Base-by-base conservation (phyloP, 53 echinoderm and acorn worm genomes). In the Arbacia lixula region DNA sequence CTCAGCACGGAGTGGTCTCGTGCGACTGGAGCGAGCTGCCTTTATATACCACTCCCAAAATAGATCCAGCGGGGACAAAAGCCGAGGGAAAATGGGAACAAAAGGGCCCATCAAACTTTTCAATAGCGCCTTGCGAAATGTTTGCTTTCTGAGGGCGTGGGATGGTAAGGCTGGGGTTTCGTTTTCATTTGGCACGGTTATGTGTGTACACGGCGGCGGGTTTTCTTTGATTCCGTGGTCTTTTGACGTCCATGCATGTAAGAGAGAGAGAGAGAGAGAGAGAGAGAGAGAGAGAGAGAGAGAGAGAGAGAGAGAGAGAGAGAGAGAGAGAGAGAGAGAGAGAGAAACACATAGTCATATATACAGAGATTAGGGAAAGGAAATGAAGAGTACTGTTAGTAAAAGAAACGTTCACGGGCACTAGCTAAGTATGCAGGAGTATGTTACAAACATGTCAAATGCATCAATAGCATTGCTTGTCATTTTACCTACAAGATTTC, bases 31-130 rank as follows among this genome's bases (percentile, higher is more conserved):
- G 50, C 6, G 17, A 16, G 40, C 12, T 14, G 8, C 5, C 46
- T 71, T 71, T 71, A 71, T 71, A 71, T 71, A 71, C 71, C 46
- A 25, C 11, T 22, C 22, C 71, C 71, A 46, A 71, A 71, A 71
- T 49, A 71, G 28, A 40, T 12, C 71, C 17, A 25, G 3, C 2
- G 1, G 50, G 49, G 27, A 71, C 71, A 71, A 71, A 71, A 71
- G 71, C 40, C 5, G 24, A 29, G 71, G 29, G 49, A 71, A 40
- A 71, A 71, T 71, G 16, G 42, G 1, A 49, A 25, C n/a, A 31
- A 30, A 14, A 19, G 63, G 31, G 32, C 10, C 14, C 35, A 32
- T 33, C 26, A 25, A 58, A 35, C 16, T 32, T 63, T 31, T 14
- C 31, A 35, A 4, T 33, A 35, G 32, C 17, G 9, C 25, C 21